These are phyloP conservation scores for Synergus laeviventris DNA, from an alignment of 2,888 invertebrate species.

Conservation along the genomic window DNA sequence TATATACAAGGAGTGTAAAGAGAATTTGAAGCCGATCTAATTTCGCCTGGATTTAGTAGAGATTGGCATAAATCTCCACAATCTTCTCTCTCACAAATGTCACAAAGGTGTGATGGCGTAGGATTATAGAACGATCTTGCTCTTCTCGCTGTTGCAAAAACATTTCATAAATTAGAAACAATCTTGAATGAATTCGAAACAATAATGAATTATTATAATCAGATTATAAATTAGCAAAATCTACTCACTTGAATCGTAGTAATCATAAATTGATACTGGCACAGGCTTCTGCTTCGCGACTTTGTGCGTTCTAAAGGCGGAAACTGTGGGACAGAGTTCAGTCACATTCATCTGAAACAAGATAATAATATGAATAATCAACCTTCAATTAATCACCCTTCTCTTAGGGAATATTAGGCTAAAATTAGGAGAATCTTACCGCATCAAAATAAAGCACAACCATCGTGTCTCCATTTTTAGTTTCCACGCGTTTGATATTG, in stretches of 20 bases:
- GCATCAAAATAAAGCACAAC: conserved; percentile 86
- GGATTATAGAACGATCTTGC: conserved; percentile 90
- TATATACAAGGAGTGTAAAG: background rate
- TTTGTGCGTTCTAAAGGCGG: conserved; percentile 88
- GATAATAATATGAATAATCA: conserved; percentile 12
- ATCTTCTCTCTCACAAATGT: conserved; percentile 87
- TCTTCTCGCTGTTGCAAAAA: conserved; percentile 81
- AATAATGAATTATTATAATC: too few relatives aligned
- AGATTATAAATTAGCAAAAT: too few relatives aligned
- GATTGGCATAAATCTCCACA: conserved; percentile 77
- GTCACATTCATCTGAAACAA: conserved; percentile 75
- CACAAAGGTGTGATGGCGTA: conserved; percentile 84
- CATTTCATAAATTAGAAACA: background rate
- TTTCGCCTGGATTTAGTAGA: conserved; percentile 3
- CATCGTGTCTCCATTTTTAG: conserved; percentile 81
- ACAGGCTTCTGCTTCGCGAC: conserved; percentile 92
- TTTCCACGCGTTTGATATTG: conserved; percentile 83
- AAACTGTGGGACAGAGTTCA: conserved; percentile 90
- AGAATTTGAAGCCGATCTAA: conserved; percentile 16
- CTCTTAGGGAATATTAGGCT: background rate
- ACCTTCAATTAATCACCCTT: background rate
- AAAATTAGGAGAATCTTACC: conserved; percentile 56
- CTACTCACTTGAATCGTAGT: conserved; percentile 91
- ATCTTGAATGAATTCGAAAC: too few relatives aligned
- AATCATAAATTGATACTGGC: conserved; percentile 90